Base-by-base conservation (phyloP, 2,888 invertebrate species). In the Sipunculus nudus region DNA sequence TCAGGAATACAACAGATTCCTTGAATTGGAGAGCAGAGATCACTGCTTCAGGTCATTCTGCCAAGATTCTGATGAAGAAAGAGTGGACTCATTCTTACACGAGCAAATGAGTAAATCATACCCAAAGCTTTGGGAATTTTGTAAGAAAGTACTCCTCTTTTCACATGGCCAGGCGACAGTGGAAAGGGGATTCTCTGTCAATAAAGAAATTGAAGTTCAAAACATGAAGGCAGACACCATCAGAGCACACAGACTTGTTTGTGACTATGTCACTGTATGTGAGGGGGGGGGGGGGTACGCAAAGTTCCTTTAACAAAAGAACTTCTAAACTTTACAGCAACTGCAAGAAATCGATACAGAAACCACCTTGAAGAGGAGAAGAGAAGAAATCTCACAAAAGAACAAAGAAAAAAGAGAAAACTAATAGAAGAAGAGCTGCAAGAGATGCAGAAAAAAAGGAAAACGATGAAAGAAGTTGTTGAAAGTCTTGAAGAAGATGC, bases 91-190 rank as follows among this genome's bases (percentile, higher is more conserved):
- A 23, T 61, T 64, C 32, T 53, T 61, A 21, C 29, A 4, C 40
- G 40, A 23, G 23, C 21, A 46, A 21, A 61, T 64, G 64, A n/a
- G 23, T 13, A 35, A 19, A n/a, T 23, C 40, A 21, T 35, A 35
- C 16, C 10, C 10, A 16, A 35, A 16, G 16, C 16, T 35, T 10
- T 29, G 39, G 29, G 46, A 47, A 23, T 48, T 63, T 32, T 25
- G 56, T 19, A 53, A 54, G 52, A 25, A 53, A n/a, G 49, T 57
- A 23, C 52, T 73, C 28, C 26, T 72, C 5, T 48, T 73, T 8
- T 74, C 69, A 39, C 69, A 73, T 62, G 68, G 72, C 46, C 70
- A 74, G 50, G 73, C 73, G 13, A 45, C 53, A 31, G 71, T 70
- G 16, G 73, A 74, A 53, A 41, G 63, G 19, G 70, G 72, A 16